Evolutionary conservation across 2,797 vertebrate species (phyloP).

Genomic region (Melanotaenia nigrans): DNA sequence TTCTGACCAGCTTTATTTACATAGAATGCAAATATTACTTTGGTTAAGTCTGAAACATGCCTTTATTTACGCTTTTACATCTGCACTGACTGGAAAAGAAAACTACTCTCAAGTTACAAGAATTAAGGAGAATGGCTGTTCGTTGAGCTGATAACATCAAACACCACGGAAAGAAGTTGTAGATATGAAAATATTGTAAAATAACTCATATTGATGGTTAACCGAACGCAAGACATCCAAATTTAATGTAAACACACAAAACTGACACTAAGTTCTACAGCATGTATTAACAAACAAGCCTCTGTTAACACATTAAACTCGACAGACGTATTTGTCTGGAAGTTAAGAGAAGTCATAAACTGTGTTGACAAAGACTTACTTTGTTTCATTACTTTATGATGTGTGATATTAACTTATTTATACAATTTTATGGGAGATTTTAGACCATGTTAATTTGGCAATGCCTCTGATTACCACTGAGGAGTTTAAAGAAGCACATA

Average conservation of each 20-base stretch:
- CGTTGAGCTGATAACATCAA: neutral
- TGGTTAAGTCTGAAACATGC: slow-evolving; percentile 34
- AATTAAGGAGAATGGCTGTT: slow-evolving; percentile 17
- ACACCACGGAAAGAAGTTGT: neutral
- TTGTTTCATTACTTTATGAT: slow-evolving; percentile 2
- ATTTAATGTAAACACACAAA: neutral
- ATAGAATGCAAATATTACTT: slow-evolving; percentile 67
- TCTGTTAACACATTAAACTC: slow-evolving; percentile 15
- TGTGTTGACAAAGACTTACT: neutral
- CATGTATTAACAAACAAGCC: slow-evolving; percentile 13
- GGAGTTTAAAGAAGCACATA: neutral
- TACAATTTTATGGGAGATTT: neutral
- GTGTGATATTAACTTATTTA: neutral
- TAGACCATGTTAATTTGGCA: neutral
- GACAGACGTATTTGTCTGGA: slow-evolving; percentile 8
- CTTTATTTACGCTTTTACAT: slow-evolving; percentile 48
- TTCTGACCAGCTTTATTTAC: slow-evolving; percentile 57
- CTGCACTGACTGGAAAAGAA: slow-evolving; percentile 8
- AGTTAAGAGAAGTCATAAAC: slow-evolving; percentile 3
- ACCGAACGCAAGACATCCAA: neutral
- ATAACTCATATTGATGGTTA: neutral
- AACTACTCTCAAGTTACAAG: slow-evolving; percentile 5
- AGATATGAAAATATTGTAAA: slow-evolving; percentile 5
- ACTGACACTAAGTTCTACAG: neutral
- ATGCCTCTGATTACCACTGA: neutral